Conservation (phyloP, 1,140 invertebrate genomes). For the Halesus radiatus region DNA sequence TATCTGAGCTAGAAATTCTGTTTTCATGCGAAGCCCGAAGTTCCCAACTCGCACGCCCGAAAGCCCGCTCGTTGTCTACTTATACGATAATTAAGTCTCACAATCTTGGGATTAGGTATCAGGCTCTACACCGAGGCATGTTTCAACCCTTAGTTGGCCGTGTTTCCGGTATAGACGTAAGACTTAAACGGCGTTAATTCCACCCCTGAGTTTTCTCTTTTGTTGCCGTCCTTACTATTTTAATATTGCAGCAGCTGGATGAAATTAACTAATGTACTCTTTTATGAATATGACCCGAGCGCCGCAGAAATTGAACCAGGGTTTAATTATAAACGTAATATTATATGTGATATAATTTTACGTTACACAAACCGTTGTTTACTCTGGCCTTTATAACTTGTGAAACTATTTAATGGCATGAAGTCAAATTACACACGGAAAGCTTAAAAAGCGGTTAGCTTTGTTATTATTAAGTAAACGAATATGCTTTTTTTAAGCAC, state of each 20-base stretch:
- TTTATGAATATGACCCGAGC: conserved; percentile 29
- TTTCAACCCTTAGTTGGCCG: conserved; percentile 39
- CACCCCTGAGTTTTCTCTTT: conserved; percentile 43
- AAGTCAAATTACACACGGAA: too few species aligned
- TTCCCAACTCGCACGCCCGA: conserved; percentile 21
- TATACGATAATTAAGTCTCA: conserved; percentile 56
- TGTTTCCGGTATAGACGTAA: conserved; percentile 45
- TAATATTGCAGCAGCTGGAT: conserved; percentile 33
- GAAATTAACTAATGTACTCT: conserved; percentile 25
- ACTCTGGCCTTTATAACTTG: too few species aligned
- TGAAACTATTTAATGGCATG: too few species aligned
- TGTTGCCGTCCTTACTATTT: conserved; percentile 29
- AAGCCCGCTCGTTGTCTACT: conserved; percentile 50
- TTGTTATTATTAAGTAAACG: too few species aligned
- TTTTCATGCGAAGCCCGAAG: conserved; percentile 18
- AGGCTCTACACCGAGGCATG: conserved; percentile 18
- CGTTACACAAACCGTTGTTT: too few species aligned
- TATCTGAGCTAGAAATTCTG: conserved; percentile 42
- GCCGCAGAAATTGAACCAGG: conserved; percentile 21
- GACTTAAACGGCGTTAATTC: conserved; percentile 47
- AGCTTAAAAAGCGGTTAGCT: too few species aligned
- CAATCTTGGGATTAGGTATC: conserved; percentile 56
- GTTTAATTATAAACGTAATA: neutral
- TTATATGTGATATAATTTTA: neutral
- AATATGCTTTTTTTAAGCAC: too few species aligned